Percentiles rank a stretch among this genome's conserved stretches.
These are phyloP conservation scores for Atta cephalotes DNA, from an alignment of 1,140 invertebrate genomes.

Conservation along the genomic window DNA sequence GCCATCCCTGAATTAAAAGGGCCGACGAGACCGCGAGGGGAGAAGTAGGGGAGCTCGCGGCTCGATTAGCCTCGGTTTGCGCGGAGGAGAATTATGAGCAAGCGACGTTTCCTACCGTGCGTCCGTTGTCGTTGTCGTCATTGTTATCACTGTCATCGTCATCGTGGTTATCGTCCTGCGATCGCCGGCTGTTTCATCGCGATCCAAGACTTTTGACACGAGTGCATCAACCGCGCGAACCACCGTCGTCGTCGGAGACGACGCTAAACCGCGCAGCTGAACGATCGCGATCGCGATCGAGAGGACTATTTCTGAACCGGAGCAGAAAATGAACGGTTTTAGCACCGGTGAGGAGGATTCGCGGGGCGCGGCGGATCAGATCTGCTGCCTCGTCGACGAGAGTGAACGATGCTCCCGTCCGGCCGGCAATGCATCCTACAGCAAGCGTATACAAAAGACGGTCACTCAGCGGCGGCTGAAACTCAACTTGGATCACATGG, in stretches of 20 bases:
- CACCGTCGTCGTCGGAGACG: not conserved
- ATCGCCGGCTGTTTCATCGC: not conserved
- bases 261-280: not conserved
- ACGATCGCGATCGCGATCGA: not conserved
- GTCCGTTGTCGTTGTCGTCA: not conserved
- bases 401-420: slow-evolving; percentile 93
- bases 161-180: not conserved
- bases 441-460: slow-evolving; percentile 98
- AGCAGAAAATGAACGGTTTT: slow-evolving; percentile 91
- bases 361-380: slow-evolving; percentile 93
- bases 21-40: not conserved
- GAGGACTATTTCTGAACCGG: not conserved
- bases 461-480: slow-evolving; percentile 97
- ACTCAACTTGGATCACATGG: slow-evolving; percentile 94
- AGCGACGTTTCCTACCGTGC: not conserved
- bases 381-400: slow-evolving; percentile 97
- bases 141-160: not conserved
- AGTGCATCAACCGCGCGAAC: slow-evolving; percentile 5
- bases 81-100: slow-evolving; percentile 35
- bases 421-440: slow-evolving; percentile 98
- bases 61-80: not conserved
- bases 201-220: slow-evolving; percentile 39
- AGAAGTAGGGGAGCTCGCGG: slow-evolving; percentile 23
- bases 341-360: slow-evolving; percentile 96
- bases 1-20: not conserved